Base-by-base conservation (phyloP, 2,797 vertebrate species). In the Ataeniobius toweri region DNA sequence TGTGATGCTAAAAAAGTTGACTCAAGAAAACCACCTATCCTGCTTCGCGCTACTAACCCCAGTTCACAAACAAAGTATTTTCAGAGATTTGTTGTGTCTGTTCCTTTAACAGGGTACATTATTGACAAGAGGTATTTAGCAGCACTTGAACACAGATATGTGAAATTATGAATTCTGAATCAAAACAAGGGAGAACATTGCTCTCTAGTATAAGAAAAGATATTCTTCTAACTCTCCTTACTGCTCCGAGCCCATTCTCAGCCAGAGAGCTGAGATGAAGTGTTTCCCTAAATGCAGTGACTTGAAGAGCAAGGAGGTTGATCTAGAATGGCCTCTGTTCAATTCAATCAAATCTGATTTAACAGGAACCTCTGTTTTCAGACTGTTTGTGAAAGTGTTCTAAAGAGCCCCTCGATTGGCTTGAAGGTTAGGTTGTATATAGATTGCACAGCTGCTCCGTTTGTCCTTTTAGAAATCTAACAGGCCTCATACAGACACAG, bases 361-460 rank as follows among this genome's bases (percentile, higher is more conserved):
- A 92, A 87, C 65, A 70, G 79, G 65, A 91, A 80, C 83, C 76
- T 77, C 69, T 86, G 83, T 88, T 88, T 89, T 81, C 74, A 88
- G 81, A 86, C 79, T 39, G 79, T 89, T 91, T 87, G 81, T 81
- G 80, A 75, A 86, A 78, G 75, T 83, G 86, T 89, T 90, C 84
- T 90, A 67, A 74, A 85, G 89, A 87, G 85, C 81, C 74, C 80
- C 81, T 83, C 75, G 75, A 86, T 88, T 70, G 86, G 80, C 89
- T 80, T 86, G 94, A 94, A 95, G 93, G 93, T 94, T 93, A 93
- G 68, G 74, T 71, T 84, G 89, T 81, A 91, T 88, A 91, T 89
- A 93, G 92, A 94, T 94, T 92, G 87, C 83, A 87, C 72, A 67
- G 76, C 76, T 80, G 39, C 86, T 78, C 84, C 24, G 70, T 90